Conservation (phyloP, 1,140 invertebrate genomes). For the Philopotamus ludificatus region DNA sequence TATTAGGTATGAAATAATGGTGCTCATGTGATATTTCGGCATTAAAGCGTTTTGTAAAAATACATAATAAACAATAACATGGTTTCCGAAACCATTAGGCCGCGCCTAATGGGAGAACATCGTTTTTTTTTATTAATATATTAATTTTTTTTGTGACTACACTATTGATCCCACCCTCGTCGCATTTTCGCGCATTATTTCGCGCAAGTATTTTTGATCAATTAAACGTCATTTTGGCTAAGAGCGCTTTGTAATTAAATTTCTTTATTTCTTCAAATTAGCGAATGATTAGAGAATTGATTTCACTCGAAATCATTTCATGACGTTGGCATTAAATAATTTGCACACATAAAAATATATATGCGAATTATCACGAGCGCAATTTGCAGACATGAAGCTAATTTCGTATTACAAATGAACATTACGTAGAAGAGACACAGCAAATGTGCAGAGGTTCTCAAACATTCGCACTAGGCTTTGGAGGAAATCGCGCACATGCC, state of each 20-base stretch:
- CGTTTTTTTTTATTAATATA: too few relatives aligned
- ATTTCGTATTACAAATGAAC: conserved; percentile 10
- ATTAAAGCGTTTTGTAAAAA: too few relatives aligned
- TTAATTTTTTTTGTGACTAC: too few relatives aligned
- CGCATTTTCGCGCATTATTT: neutral
- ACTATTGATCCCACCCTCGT: too few relatives aligned
- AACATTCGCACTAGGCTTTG: conserved; percentile 7
- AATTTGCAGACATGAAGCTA: conserved; percentile 25
- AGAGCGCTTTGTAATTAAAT: neutral
- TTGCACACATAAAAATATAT: conserved; percentile 3
- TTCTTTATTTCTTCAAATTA: conserved; percentile 6
- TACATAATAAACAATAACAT: too few relatives aligned
- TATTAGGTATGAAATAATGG: too few relatives aligned
- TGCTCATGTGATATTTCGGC: too few relatives aligned
- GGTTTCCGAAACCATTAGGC: too few relatives aligned
- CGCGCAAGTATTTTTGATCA: neutral
- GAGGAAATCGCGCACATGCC: conserved; percentile 10
- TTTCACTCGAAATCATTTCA: neutral
- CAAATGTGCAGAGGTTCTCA: conserved; percentile 9
- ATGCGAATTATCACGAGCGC: conserved; percentile 20
- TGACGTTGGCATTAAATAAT: conserved; percentile 16
- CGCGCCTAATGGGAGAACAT: too few relatives aligned
- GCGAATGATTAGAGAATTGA: neutral
- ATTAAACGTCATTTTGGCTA: neutral
- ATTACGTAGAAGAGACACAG: conserved; percentile 4